Base-by-base conservation (phyloP, 2,113 vertebrate species). In the Anoura caudifer region DNA sequence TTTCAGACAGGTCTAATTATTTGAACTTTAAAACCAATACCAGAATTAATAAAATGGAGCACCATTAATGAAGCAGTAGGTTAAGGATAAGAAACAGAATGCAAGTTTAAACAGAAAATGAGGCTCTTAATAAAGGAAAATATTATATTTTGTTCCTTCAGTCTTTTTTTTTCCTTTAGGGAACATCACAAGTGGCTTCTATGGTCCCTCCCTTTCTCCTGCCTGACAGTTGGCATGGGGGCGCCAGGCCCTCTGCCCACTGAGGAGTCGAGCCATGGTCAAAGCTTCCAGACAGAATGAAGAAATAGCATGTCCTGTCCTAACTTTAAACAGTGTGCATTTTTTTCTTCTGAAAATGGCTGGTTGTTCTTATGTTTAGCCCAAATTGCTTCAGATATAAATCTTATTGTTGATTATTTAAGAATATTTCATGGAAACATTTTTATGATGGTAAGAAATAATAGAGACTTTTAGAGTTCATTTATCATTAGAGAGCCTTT, bases 371-470 rank as follows among this genome's bases (percentile, higher is more conserved):
- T 70, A 67, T 33, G 26, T 72, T 90, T 86, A 84, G 52, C 38
- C 19, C 67, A 59, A 92, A 82, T 41, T 45, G 12, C 3, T 86
- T 91, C 52, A 63, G 63, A 85, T 43, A 80, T 61, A 63, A 36
- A 43, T 47, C 11, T 24, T 20, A 24, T 45, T 38, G 65, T 38
- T 73, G 38, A 14, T 91, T 79, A 63, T 61, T 61, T 75, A 84
- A 73, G 31, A 87, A 95, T 26, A 72, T 59, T 63, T 85, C 4
- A 54, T 28, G 31, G 82, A 84, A 54, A 63, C 7, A 88, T 54
- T 82, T 47, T 93, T 65, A 90, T 54, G 28, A 87, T 70, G 6
- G 24, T 75, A n/a, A 94, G 41, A 95, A 93, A 92, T n/a, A 75
- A 43, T 7, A 95, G 36, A n/a, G 0, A n/a, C 26, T 89, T 92